Conservation (phyloP, 64 coral and sea anemone species). For the Montipora cactus region DNA sequence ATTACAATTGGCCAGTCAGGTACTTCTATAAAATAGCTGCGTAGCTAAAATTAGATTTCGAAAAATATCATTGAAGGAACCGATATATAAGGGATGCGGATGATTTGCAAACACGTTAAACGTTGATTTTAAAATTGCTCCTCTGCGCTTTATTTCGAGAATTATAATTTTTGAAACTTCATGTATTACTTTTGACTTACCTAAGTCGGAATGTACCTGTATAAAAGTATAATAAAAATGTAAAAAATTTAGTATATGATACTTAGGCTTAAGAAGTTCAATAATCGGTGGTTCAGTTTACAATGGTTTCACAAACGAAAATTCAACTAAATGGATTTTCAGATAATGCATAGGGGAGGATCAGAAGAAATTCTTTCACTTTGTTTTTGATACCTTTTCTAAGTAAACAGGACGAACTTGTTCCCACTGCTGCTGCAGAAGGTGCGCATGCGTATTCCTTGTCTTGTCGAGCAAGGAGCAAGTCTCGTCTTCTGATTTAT, state of each 20-base stretch:
- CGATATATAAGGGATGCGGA: no score
- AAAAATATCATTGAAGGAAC: no score
- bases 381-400: not conserved
- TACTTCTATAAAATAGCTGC: no score
- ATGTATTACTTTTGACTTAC: not conserved
- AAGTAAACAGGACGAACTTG: not conserved
- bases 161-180: not conserved
- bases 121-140: not conserved
- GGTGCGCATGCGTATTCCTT: not conserved
- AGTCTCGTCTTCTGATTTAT: not conserved
- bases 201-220: not conserved
- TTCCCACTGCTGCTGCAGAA: not conserved
- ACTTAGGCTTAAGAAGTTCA: not conserved
- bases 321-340: not conserved
- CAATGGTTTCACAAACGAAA: not conserved
- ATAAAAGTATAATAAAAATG: not conserved
- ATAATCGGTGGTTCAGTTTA: not conserved
- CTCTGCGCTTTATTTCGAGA: no score
- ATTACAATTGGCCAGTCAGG: no score
- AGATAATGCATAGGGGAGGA: not conserved
- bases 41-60: no score
- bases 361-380: not conserved
- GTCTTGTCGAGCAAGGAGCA: not conserved
- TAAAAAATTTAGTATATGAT: not conserved
- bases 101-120: not conserved